Conservation (phyloP, 35 echinoderm and acorn worm genomes). For the Diadema setosum region DNA sequence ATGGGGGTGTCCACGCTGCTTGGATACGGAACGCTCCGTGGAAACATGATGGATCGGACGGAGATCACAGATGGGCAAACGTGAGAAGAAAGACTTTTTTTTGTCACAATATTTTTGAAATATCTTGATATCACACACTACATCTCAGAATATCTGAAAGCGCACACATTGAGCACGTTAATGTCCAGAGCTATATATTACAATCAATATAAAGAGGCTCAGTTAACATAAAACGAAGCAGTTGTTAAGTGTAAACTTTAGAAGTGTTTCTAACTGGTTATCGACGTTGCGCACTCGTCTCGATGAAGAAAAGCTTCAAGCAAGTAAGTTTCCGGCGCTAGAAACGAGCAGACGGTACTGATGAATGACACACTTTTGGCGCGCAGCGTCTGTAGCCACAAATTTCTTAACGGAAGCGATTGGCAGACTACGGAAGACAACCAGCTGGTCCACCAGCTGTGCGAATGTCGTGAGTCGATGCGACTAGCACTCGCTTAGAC, state of each 20-base stretch:
- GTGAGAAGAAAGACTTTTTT: too few relatives aligned
- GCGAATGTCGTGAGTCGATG: neutral
- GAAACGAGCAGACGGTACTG: neutral
- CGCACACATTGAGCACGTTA: too few relatives aligned
- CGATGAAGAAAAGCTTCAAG: neutral
- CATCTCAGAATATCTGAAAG: too few relatives aligned
- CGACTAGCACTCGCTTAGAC: too few relatives aligned
- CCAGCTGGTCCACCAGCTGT: conserved; percentile 9
- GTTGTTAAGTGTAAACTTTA: too few relatives aligned
- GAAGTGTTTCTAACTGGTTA: neutral
- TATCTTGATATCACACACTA: too few relatives aligned
- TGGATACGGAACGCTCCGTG: neutral
- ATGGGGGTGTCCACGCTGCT: neutral
- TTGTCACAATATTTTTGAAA: too few relatives aligned
- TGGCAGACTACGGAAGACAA: neutral
- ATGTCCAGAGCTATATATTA: too few relatives aligned
- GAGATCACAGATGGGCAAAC: too few relatives aligned
- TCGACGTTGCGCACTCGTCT: neutral
- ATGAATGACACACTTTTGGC: conserved; percentile 23
- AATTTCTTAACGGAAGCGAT: neutral
- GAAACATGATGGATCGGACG: neutral
- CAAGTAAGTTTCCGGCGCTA: neutral
- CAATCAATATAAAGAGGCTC: too few relatives aligned
- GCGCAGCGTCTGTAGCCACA: neutral
- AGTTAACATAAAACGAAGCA: too few relatives aligned